phyloP scores from a whole-genome alignment of 2,113 vertebrate species.

The Arothron firmamentum region DNA sequence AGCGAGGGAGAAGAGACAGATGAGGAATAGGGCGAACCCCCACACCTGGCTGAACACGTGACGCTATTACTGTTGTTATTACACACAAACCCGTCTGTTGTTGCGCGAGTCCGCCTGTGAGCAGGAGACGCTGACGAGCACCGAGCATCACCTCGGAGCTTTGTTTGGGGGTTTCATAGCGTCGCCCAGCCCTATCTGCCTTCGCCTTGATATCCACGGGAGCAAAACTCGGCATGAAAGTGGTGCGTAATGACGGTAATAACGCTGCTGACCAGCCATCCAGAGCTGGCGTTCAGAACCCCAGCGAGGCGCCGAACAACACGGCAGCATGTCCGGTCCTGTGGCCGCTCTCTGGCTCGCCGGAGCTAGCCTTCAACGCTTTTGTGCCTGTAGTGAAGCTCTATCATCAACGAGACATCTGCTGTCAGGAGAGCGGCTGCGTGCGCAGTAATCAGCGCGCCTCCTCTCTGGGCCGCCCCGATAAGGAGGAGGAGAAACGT shows the following conservation, averaged over 20 bases:
- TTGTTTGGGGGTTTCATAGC: slow-evolving; percentile 14
- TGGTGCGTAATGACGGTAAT: neutral
- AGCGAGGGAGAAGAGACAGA: too few relatives aligned
- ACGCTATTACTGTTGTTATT: slow-evolving; percentile 44
- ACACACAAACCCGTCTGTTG: too few relatives aligned
- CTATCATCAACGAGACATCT: slow-evolving; percentile 72
- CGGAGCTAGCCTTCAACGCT: slow-evolving; percentile 36
- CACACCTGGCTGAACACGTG: slow-evolving; percentile 46
- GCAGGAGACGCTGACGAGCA: slow-evolving; percentile 1
- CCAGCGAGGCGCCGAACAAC: slow-evolving; percentile 18
- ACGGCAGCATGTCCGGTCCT: slow-evolving; percentile 19
- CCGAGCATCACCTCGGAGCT: slow-evolving; percentile 28
- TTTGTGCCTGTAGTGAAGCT: slow-evolving; percentile 51
- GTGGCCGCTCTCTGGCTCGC: slow-evolving; percentile 25
- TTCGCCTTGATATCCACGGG: slow-evolving; percentile 2
- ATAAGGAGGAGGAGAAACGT: slow-evolving; percentile 66
- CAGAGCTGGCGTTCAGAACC: slow-evolving; percentile 4
- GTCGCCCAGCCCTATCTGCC: too few relatives aligned
- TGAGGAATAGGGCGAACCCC: too few relatives aligned
- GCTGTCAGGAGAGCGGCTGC: slow-evolving; percentile 59
- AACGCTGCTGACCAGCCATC: neutral
- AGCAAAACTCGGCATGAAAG: slow-evolving; percentile 24
- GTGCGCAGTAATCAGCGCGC: slow-evolving; percentile 58
- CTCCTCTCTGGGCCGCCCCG: slow-evolving; percentile 66
- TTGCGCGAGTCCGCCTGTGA: too few relatives aligned